Percentiles rank a stretch among this genome's conserved stretches.
phyloP scores from a whole-genome alignment of 2,113 vertebrate genomes.

The Passer domesticus region DNA sequence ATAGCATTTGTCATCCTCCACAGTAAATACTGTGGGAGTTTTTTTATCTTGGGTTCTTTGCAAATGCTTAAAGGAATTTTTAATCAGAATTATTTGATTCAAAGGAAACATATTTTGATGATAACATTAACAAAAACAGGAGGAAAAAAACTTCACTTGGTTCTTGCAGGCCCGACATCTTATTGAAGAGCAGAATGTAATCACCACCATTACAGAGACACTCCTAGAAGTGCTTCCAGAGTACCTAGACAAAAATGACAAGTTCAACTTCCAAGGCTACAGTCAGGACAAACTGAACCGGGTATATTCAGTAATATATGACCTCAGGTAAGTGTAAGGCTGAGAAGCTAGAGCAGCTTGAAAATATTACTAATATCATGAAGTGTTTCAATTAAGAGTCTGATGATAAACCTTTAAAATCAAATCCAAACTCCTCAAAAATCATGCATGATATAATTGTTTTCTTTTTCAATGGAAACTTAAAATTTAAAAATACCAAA shows the following conservation, averaged over 20 bases:
- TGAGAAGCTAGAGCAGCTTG: not conserved
- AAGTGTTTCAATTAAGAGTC: not conserved
- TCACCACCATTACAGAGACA: constrained; percentile 89
- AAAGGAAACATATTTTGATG: not conserved
- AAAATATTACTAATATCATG: not conserved
- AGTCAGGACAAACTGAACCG: constrained; percentile 90
- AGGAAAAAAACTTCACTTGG: not conserved
- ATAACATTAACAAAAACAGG: not conserved
- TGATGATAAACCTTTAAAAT: not conserved
- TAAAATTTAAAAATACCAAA: not conserved
- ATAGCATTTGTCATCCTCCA: not conserved
- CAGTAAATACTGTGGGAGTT: not conserved
- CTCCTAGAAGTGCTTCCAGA: constrained; percentile 90
- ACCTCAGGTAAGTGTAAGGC: constrained; percentile 85
- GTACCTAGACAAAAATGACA: constrained; percentile 87
- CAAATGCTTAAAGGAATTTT: not conserved
- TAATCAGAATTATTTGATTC: not conserved
- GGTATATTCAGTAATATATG: constrained; percentile 91
- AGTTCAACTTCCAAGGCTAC: constrained; percentile 94
- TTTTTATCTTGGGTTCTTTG: not conserved
- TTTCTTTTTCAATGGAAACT: not conserved
- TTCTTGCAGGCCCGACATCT: constrained; percentile 87
- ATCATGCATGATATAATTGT: not conserved
- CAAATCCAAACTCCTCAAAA: not conserved
- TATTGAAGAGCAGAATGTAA: constrained; percentile 92